Conservation (phyloP, 2,797 vertebrate species). For the Alca torda region DNA sequence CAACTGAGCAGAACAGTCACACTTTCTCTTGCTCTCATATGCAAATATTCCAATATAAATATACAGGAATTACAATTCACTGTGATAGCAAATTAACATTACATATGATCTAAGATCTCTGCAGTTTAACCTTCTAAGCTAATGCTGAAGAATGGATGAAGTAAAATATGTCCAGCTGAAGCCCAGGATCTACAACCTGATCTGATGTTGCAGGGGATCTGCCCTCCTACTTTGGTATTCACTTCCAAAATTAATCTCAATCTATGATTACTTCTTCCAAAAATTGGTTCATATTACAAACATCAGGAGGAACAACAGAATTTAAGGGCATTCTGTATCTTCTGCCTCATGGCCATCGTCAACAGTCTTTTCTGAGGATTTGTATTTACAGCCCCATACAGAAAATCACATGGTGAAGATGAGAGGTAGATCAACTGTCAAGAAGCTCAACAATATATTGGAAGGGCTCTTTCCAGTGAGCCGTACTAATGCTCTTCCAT, state of each 20-base stretch:
- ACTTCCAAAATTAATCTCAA: not conserved
- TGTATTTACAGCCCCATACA: not conserved
- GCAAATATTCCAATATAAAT: not conserved
- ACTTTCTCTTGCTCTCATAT: not conserved
- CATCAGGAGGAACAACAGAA: not conserved
- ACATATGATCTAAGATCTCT: not conserved
- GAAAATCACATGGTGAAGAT: not conserved
- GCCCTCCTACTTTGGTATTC: not conserved
- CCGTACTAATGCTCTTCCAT: not conserved
- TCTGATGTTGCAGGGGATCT: not conserved
- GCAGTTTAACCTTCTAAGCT: not conserved
- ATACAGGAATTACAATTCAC: not conserved
- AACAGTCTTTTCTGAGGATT: not conserved
- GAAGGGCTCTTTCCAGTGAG: not conserved
- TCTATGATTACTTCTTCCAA: not conserved
- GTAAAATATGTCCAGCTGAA: not conserved
- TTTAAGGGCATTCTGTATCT: not conserved
- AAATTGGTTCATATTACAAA: not conserved
- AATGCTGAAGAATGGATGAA: not conserved
- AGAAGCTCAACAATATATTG: not conserved
- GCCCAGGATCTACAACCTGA: not conserved
- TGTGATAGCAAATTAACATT: not conserved
- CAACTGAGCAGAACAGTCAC: not conserved
- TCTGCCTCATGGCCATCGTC: rapidly evolving
- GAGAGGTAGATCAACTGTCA: not conserved